phyloP scores from a whole-genome alignment of 2,888 invertebrate species.

The Diarsia rubi region DNA sequence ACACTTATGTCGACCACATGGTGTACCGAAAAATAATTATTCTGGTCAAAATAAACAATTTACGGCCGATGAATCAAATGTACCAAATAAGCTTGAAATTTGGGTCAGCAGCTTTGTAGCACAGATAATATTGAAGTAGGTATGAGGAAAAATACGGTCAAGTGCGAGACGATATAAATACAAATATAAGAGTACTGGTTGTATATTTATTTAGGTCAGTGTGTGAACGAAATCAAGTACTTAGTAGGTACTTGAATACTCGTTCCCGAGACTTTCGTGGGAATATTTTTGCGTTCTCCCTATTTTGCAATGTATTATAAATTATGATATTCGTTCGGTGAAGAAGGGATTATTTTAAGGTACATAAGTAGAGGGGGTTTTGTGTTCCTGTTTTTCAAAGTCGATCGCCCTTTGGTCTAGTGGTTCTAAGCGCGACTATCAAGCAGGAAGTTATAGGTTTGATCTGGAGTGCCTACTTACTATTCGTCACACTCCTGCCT shows the following conservation, averaged over 20 bases:
- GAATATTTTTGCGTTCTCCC: not conserved
- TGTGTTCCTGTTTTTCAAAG: not conserved
- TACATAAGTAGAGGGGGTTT: no score
- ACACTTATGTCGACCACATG: constrained; percentile 23
- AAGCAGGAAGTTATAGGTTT: no score
- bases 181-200: not conserved
- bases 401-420: not conserved
- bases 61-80: constrained; percentile 35
- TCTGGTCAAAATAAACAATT: constrained; percentile 34
- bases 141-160: constrained; percentile 58
- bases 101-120: constrained; percentile 45
- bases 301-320: not conserved
- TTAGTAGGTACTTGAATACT: not conserved
- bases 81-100: constrained; percentile 22
- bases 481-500: no score
- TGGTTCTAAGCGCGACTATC: no score
- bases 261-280: not conserved
- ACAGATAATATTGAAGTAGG: constrained; percentile 25
- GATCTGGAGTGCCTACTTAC: no score
- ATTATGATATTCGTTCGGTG: not conserved
- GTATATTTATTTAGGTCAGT: constrained; percentile 45
- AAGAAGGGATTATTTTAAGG: not conserved
- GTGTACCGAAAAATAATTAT: constrained; percentile 2
- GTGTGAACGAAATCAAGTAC: constrained; percentile 32
- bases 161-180: constrained; percentile 37